phyloP scores from a whole-genome alignment of 2,888 invertebrate species.

The Desoria tigrina region DNA sequence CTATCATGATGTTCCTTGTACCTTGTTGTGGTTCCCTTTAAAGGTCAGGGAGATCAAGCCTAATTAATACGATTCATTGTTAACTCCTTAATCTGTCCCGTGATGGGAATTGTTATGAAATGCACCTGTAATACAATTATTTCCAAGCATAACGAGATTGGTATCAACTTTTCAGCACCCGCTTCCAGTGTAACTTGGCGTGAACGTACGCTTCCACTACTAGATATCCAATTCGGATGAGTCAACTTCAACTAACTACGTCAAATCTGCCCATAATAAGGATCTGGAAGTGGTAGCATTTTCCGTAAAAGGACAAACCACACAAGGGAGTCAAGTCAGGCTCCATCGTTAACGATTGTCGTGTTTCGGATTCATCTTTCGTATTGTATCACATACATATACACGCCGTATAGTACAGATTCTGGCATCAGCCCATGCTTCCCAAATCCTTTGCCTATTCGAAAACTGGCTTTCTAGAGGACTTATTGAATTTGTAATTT shows the following conservation, averaged over 20 bases:
- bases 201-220: too few relatives aligned
- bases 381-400: neutral
- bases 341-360: conserved; percentile 2
- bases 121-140: neutral
- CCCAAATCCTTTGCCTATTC: too few relatives aligned
- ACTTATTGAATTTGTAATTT: too few relatives aligned
- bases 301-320: conserved; percentile 13
- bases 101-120: conserved; percentile 1
- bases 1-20: conserved; percentile 19
- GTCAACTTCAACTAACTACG: neutral
- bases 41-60: conserved; percentile 9
- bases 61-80: conserved; percentile 14
- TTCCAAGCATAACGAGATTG: too few relatives aligned
- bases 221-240: too few relatives aligned
- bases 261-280: conserved; percentile 1
- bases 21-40: conserved; percentile 12
- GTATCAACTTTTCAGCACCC: too few relatives aligned
- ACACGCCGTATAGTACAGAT: too few relatives aligned
- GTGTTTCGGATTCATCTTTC: neutral
- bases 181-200: too few relatives aligned
- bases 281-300: conserved; percentile 6
- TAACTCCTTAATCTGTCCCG: conserved; percentile 1
- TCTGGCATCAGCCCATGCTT: too few relatives aligned
- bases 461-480: too few relatives aligned
- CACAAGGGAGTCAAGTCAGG: neutral